A percentile compares a stretch with the other conserved stretches of the same genome.
These are phyloP conservation scores for Drosophila emarginata DNA, from an alignment of 2,888 invertebrate species.

Conservation along the genomic window DNA sequence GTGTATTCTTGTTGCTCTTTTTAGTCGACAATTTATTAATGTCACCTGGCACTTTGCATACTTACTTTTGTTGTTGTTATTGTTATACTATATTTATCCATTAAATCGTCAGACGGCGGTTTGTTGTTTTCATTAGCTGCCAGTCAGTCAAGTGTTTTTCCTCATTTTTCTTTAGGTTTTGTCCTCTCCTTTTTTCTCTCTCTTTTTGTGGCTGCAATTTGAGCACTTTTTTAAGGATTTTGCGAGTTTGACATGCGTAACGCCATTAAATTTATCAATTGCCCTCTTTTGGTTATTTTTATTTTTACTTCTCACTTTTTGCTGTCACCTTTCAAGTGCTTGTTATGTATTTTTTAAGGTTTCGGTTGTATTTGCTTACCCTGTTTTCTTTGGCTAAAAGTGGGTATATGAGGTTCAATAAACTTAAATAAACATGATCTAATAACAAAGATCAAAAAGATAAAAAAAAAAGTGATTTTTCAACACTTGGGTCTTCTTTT, in stretches of 20 bases:
- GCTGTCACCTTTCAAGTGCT: constrained; percentile 12
- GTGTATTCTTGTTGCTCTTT: constrained; percentile 39
- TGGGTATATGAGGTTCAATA: too few species aligned
- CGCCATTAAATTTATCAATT: constrained; percentile 79
- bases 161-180: constrained; percentile 25
- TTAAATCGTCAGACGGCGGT: constrained; percentile 47
- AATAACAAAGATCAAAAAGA: too few species aligned
- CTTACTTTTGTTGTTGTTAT: constrained; percentile 24
- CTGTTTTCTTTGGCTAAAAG: not conserved
- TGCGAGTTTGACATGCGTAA: constrained; percentile 74
- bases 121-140: constrained; percentile 61
- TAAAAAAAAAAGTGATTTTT: too few species aligned
- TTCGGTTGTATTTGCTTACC: constrained; percentile 31
- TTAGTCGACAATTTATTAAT: constrained; percentile 72
- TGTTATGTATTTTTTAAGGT: constrained; percentile 19
- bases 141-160: constrained; percentile 33
- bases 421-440: too few species aligned
- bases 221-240: constrained; percentile 72
- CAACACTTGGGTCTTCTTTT: too few species aligned
- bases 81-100: constrained; percentile 49
- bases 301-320: not conserved
- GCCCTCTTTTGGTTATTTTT: constrained; percentile 36
- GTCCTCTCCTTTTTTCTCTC: constrained; percentile 41
- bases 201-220: constrained; percentile 57
- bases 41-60: constrained; percentile 65